phyloP scores from a whole-genome alignment of 2,113 vertebrate species.

The Podocnemis expansa region DNA sequence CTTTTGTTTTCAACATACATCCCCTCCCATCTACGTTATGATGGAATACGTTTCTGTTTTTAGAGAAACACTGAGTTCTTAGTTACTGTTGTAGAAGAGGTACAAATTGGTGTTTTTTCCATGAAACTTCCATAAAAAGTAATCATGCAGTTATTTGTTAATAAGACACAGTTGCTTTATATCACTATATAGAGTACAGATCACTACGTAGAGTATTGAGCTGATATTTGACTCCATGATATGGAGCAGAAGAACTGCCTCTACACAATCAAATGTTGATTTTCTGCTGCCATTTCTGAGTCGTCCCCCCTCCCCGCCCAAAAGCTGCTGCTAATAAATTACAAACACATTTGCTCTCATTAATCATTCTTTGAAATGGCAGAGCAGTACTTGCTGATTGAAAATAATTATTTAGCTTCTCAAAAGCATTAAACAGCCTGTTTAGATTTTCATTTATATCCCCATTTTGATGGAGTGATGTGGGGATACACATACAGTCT shows the following conservation, averaged over 20 bases:
- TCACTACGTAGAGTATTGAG: conserved; percentile 45
- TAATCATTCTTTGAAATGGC: conserved; percentile 78
- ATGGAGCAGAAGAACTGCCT: conserved; percentile 50
- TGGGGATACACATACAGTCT: conserved; percentile 65
- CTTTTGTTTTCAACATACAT: neutral
- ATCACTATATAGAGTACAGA: conserved; percentile 52
- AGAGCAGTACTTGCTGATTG: conserved; percentile 78
- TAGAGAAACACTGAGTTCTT: conserved; percentile 28
- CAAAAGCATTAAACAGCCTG: conserved; percentile 75
- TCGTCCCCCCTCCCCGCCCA: neutral
- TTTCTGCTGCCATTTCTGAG: conserved; percentile 45
- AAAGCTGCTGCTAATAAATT: conserved; percentile 62
- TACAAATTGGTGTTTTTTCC: neutral
- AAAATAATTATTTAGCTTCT: conserved; percentile 81
- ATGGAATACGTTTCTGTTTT: conserved; percentile 46
- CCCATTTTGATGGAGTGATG: conserved; percentile 77
- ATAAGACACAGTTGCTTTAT: conserved; percentile 21
- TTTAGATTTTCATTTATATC: conserved; percentile 79
- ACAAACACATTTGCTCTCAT: conserved; percentile 74
- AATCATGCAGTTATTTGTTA: conserved; percentile 51
- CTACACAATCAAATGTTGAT: conserved; percentile 60
- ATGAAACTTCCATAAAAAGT: conserved; percentile 32
- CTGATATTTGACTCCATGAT: conserved; percentile 62
- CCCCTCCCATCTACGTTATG: conserved; percentile 38
- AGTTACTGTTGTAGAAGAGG: conserved; percentile 14